phyloP scores from a whole-genome alignment of 1,140 invertebrate genomes.

The Cyclina sinensis region DNA sequence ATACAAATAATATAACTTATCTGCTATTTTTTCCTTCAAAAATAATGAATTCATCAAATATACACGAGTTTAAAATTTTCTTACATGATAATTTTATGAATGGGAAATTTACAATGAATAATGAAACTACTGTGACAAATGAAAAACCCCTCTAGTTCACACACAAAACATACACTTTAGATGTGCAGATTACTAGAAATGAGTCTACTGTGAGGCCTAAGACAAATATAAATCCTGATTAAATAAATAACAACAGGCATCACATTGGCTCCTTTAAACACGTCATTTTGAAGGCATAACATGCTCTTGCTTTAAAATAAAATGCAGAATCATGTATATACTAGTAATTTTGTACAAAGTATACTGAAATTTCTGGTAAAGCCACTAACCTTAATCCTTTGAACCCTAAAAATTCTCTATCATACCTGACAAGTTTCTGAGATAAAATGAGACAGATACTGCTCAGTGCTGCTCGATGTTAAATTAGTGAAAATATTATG shows the following conservation, averaged over 20 bases:
- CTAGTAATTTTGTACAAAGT: too few relatives aligned
- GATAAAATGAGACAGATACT: neutral
- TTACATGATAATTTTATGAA: conserved; percentile 27
- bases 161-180: neutral
- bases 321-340: too few relatives aligned
- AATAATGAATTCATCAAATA: conserved; percentile 41
- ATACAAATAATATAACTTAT: conserved; percentile 43
- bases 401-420: neutral
- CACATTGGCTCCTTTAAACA: neutral
- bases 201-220: neutral
- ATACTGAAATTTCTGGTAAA: too few relatives aligned
- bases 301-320: too few relatives aligned
- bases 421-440: neutral
- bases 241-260: neutral
- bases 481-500: too few relatives aligned
- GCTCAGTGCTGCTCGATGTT: neutral
- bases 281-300: too few relatives aligned
- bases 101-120: conserved; percentile 19
- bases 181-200: neutral
- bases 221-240: conserved; percentile 13
- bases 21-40: conserved; percentile 9
- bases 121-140: neutral
- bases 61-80: conserved; percentile 57
- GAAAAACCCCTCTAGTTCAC: neutral
- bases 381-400: neutral